These are phyloP conservation scores for Osmoderma eremita DNA, from an alignment of 2,888 invertebrate genomes.

Conservation along the genomic window DNA sequence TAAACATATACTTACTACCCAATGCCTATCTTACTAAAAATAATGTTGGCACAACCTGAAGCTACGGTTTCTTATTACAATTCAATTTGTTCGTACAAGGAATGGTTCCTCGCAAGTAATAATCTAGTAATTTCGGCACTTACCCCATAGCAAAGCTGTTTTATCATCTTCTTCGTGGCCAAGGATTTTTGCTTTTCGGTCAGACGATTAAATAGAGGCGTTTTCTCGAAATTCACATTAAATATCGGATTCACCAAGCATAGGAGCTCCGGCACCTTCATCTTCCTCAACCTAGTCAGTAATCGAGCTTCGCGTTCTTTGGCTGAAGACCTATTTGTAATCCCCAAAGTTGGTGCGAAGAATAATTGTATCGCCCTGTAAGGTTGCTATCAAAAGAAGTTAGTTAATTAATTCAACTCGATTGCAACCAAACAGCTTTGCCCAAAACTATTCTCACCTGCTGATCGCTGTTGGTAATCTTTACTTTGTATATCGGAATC, in stretches of 20 bases:
- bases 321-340: constrained; percentile 54
- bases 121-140: constrained; percentile 35
- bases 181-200: constrained; percentile 53
- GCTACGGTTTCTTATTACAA: too few relatives aligned
- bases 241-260: constrained; percentile 66
- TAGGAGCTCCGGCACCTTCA: constrained; percentile 59
- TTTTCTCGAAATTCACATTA: constrained; percentile 62
- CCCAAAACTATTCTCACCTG: constrained; percentile 55
- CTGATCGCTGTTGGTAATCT: constrained; percentile 57
- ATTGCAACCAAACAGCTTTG: neutral
- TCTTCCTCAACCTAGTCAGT: constrained; percentile 54
- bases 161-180: constrained; percentile 60
- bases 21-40: too few relatives aligned
- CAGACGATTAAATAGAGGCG: constrained; percentile 52
- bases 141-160: constrained; percentile 62
- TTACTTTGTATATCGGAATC: constrained; percentile 59
- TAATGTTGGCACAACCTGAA: too few relatives aligned
- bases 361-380: constrained; percentile 63
- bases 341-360: constrained; percentile 62
- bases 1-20: too few relatives aligned
- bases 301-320: constrained; percentile 62
- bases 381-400: constrained; percentile 57
- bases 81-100: too few relatives aligned
- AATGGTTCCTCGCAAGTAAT: too few relatives aligned
- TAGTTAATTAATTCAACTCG: neutral